Percentiles rank a stretch among this genome's conserved stretches.
Evolutionary conservation across 1,140 invertebrate genomes (phyloP).

Genomic region (Calephelis nemesis): DNA sequence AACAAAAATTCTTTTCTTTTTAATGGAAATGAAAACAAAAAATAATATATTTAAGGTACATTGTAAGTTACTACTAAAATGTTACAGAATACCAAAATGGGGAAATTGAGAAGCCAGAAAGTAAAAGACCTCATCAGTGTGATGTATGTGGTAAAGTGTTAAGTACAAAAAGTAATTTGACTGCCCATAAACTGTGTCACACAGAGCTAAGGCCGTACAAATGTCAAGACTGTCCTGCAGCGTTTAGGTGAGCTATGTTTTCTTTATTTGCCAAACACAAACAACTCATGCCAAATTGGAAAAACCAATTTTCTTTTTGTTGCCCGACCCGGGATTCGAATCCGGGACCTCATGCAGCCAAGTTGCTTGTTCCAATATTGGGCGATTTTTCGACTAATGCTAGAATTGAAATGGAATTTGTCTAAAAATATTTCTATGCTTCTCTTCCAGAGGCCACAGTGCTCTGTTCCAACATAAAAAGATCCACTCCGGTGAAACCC

Average conservation of each 20-base stretch:
- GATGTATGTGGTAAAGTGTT: slow-evolving; percentile 67
- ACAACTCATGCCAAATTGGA: no score
- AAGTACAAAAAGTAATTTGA: slow-evolving; percentile 65
- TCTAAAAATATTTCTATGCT: not conserved
- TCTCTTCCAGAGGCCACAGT: slow-evolving; percentile 56
- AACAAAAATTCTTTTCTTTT: no score
- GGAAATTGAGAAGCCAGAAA: slow-evolving; percentile 35
- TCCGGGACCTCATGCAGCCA: no score
- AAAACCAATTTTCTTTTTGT: no score
- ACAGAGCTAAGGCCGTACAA: slow-evolving; percentile 55
- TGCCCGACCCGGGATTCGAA: no score
- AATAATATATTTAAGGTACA: not conserved
- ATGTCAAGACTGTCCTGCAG: slow-evolving; percentile 54
- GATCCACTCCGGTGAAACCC: slow-evolving; percentile 86
- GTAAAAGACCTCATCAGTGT: slow-evolving; percentile 62
- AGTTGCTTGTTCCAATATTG: no score
- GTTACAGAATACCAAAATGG: slow-evolving; percentile 33
- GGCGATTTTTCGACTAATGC: no score
- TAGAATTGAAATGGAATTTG: not conserved
- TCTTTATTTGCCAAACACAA: no score
- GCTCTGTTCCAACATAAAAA: slow-evolving; percentile 70
- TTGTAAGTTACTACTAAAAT: not conserved
- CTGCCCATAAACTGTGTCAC: slow-evolving; percentile 67
- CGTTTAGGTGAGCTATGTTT: slow-evolving; percentile 52
- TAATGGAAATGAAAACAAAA: not conserved